phyloP scores from a whole-genome alignment of 2,888 invertebrate genomes.

The Pachliopta kotzebuea region DNA sequence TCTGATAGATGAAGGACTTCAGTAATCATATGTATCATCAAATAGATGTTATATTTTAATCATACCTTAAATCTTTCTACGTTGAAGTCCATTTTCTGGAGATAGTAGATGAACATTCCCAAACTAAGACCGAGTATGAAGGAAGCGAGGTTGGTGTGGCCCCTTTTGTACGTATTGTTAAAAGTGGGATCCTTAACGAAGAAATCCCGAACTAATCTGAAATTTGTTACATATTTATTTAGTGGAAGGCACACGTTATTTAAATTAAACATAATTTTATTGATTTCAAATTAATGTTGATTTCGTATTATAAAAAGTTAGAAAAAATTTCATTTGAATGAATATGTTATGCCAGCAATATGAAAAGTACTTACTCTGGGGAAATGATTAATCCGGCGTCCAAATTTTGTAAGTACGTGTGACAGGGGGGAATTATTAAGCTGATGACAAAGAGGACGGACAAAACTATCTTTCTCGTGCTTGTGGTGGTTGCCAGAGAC shows the following conservation, averaged over 20 bases:
- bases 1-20: no score
- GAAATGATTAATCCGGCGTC: constrained; percentile 41
- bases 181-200: constrained; percentile 38
- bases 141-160: constrained; percentile 36
- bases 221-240: no score
- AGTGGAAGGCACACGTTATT: no score
- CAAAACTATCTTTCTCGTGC: constrained; percentile 34
- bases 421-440: constrained; percentile 39
- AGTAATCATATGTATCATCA: neutral
- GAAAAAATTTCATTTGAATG: no score
- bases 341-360: no score
- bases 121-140: constrained; percentile 48
- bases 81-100: constrained; percentile 39
- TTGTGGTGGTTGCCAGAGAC: constrained; percentile 31
- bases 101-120: constrained; percentile 45
- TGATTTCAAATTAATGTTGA: no score
- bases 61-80: constrained; percentile 38
- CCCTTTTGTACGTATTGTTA: constrained; percentile 33
- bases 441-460: constrained; percentile 36
- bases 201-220: constrained; percentile 35
- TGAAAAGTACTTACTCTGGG: constrained; percentile 42
- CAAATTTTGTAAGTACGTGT: constrained; percentile 46
- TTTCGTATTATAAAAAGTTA: no score
- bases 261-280: no score
- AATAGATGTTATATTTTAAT: no score